Evolutionary conservation across 2,797 vertebrate genomes (phyloP), one percentile per base, ranked within the genome.

Genomic region (Coendou prehensilis): DNA sequence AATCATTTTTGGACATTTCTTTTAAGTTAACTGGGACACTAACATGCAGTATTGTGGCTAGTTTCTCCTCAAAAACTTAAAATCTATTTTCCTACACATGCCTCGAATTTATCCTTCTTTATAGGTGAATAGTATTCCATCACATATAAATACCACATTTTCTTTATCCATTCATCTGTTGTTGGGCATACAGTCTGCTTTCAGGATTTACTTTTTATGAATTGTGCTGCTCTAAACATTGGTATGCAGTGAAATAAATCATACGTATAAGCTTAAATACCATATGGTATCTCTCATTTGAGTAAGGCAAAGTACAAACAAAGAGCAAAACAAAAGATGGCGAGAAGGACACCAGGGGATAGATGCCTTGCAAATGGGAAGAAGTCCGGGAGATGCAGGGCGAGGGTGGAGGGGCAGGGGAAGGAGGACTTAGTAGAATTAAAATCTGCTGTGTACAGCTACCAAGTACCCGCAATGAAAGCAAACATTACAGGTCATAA

Each of bases 51-150:
- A 18, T 83, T 92, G 6, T 79, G 41, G 47, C 59, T 71, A 64
- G 4, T 71, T 97, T 26, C n/a, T 92, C 14, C 9, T 88, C 47
- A 94, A 78, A 93, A 89, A n/a, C 33, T 15, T 90, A 37, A 76
- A 82, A 80, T 75, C 22, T 75, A 26, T 75, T 45, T 75, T 26
- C 41, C 22, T 13, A 75, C 22, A 45, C 23, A 26, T 26, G 9
- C 23, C 10, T 75, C 20, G 20, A 41, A 75, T 75, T 13, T 45
- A 75, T 45, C 41, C 71, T 73, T 73, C 10, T 75, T 45, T 45
- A 14, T 3, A 45, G 10, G 22, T 75, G 71, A 75, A 9, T 45
- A 26, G 71, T 45, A 47, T 13, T 47, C 41, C 5, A 6, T 13
- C 26, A 45, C 69, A 45, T 73, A 73, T 13, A 75, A 47, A 45